phyloP scores from a whole-genome alignment of 2,888 invertebrate species.

The Polymixis lichenea region DNA sequence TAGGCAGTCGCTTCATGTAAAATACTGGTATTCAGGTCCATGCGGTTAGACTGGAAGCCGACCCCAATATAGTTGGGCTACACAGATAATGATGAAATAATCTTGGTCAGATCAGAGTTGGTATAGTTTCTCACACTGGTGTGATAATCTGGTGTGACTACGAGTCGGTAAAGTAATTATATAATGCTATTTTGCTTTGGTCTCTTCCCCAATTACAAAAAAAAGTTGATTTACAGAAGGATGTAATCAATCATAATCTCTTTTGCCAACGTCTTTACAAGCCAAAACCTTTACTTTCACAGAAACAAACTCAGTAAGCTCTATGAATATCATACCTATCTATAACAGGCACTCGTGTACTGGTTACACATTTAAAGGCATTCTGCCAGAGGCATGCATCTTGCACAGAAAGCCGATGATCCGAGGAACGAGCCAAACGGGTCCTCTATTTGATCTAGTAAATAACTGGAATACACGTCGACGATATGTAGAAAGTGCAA shows the following conservation, averaged over 20 bases:
- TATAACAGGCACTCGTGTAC: not conserved
- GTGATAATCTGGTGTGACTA: too few relatives aligned
- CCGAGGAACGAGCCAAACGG: conserved; percentile 52
- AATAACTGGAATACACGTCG: conserved; percentile 53
- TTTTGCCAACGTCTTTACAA: not conserved
- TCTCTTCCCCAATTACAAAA: not conserved
- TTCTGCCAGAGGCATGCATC: conserved; percentile 37
- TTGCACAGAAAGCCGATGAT: conserved; percentile 52
- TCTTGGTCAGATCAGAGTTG: too few relatives aligned
- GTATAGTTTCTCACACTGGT: too few relatives aligned
- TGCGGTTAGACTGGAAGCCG: too few relatives aligned
- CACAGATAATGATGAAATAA: too few relatives aligned
- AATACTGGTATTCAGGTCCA: too few relatives aligned
- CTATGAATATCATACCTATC: conserved; percentile 19
- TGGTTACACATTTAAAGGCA: not conserved
- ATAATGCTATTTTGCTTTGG: not conserved
- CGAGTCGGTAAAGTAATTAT: too few relatives aligned
- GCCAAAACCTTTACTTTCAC: not conserved
- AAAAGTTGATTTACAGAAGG: not conserved
- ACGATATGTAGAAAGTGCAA: conserved; percentile 49
- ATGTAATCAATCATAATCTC: not conserved
- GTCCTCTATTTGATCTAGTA: conserved; percentile 63
- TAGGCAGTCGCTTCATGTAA: too few relatives aligned
- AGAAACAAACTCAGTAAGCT: not conserved
- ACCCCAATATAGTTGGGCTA: too few relatives aligned